Base-by-base conservation (phyloP, 2,797 vertebrate genomes). In the Sebastes steindachneri region DNA sequence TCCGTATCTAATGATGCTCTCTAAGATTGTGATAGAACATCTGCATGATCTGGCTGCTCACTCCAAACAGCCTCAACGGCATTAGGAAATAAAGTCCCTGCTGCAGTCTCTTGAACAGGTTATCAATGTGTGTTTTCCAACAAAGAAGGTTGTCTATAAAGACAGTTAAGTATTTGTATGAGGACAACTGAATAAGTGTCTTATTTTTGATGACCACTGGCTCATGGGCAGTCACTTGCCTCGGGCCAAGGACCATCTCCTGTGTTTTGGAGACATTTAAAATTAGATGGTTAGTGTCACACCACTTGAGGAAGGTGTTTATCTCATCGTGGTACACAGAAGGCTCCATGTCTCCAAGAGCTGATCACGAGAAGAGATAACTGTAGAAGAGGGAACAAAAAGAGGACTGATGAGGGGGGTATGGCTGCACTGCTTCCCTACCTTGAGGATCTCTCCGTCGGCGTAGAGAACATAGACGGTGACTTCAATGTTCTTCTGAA, bases 401-500 rank as follows among this genome's bases (percentile, higher is more conserved):
- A 26, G 23, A 15, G 54, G 54, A 57, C 19, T 8, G 48, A 15
- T 21, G 19, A 51, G 5, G 2, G 14, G 2, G 11, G 2, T 2
- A 2, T 0, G 4, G 26, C 31, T 31, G 51, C 21, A 0, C 4
- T 3, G 25, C 54, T 1, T 35, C 4, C 53, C 70, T 86, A 99
- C 98, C 96, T 99, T 98, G 11, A 99, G 93, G 86, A 98, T 96
- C 70, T 99, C 99, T 75, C 99, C 99, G 2, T 99, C 99, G 0
- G 98, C 98, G 1, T 99, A 98, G n/a, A 99, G 96, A 67, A 99
- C 97, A 0, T 97, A 98, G 87, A 99, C 95, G 25, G 97, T 97
- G 88, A 99, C 96, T 83, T 99, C 98, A 0, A 99, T 98, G 93
- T 99, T 99, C 93, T 99, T 99, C 95, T 99, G 98, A 14, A 99